Base-by-base conservation (phyloP, 2,113 vertebrate species). In the Sinocyclocheilus anshuiensis region DNA sequence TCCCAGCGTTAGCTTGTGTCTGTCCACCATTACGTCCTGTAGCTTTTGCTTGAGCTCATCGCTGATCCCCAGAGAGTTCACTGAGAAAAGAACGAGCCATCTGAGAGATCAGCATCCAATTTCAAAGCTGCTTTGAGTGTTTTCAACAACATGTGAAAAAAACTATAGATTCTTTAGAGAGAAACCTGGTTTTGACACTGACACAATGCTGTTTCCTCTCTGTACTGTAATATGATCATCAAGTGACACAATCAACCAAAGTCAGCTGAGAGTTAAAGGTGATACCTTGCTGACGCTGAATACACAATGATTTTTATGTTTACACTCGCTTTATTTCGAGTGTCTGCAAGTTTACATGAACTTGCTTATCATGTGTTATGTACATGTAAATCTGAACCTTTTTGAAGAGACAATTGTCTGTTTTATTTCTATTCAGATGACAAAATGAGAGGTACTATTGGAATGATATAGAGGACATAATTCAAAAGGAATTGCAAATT, bases 1-100 rank as follows among this genome's bases (percentile, higher is more conserved):
- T 74, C 97, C 97, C 90, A 98, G 92, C 1, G 97, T 97, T 50
- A 98, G 94, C 75, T 96, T 97, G 76, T 97, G 97, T 83, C 96
- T 92, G 91, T 98, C 97, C 87, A 97, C 96, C 97, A 97, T 97
- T 75, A 98, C 97, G 0, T 97, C 97, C 53, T 96, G 95, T 1
- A 98, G 93, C 80, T 97, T 97, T 90, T 97, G 96, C 85, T 97
- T 97, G 84, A 98, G 93, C 84, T 97, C 97, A 4, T 97, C 96
- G 0, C 96, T 97, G 92, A 98, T 97, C 50, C 97, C 97, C 88
- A 98, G 92, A 50, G 94, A 95, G 94, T 97, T 97, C 89, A 98
- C 97, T 98, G 93, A n/a, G 81, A 53, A 87, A 59, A 55, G 39
- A 69, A 77, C 42, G 10, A 59, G 55, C 2, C 53, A 80, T 36